A percentile compares a stretch with the other conserved stretches of the same genome.
Conservation (phyloP, 1,140 invertebrate genomes). For the Camponotus vicinus region DNA sequence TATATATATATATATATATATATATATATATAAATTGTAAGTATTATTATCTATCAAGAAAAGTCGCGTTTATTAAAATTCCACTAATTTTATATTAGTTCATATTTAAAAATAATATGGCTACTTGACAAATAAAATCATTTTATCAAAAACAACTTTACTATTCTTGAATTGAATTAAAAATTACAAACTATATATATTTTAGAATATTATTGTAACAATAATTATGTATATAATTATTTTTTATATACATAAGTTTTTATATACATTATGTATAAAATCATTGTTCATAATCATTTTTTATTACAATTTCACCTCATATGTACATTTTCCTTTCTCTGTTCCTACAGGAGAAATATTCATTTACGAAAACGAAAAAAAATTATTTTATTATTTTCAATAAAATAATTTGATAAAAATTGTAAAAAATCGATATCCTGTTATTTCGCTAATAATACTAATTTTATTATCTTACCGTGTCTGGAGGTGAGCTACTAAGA, state of each 20-base stretch:
- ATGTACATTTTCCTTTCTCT: too few species aligned
- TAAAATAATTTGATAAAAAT: slow-evolving; percentile 8
- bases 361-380: neutral
- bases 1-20: too few species aligned
- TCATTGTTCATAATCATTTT: too few species aligned
- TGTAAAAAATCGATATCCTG: neutral
- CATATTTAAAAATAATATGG: neutral
- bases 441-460: slow-evolving; percentile 16
- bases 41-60: neutral
- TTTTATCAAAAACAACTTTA: neutral
- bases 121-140: neutral
- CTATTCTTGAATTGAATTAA: neutral
- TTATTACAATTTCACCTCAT: too few species aligned
- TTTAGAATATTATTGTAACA: too few species aligned
- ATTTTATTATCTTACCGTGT: slow-evolving; percentile 58
- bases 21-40: neutral
- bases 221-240: too few species aligned
- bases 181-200: too few species aligned
- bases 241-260: too few species aligned
- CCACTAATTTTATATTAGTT: neutral
- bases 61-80: neutral
- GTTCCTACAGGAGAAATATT: neutral
- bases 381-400: neutral
- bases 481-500: neutral
- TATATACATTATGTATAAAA: too few species aligned